Base-by-base conservation (phyloP, 2,113 vertebrate species). In the Caretta caretta region DNA sequence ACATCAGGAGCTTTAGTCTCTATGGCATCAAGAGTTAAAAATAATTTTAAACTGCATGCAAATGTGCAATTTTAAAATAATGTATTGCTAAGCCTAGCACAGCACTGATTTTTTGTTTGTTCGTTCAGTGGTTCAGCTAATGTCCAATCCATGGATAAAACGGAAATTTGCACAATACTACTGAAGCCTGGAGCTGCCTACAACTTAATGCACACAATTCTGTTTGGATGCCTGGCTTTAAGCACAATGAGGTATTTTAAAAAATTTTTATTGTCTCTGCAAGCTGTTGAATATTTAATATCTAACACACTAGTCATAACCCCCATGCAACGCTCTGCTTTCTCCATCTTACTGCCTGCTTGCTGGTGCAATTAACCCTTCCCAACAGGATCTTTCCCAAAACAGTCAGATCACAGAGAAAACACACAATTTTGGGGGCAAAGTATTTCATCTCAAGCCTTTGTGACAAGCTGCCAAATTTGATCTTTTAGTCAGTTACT, bases 211-310 rank as follows among this genome's bases (percentile, higher is more conserved):
- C 99, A 99, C 89, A 99, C 99, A 1, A 87, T 99, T 59, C 98
- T 99, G 91, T 99, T 99, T 22, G 99, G 99, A 53, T 98, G 99
- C 76, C 97, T 99, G 96, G 99, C 99, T 24, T 97, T 99, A 97
- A 99, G 99, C 97, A 99, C 99, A 19, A 99, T 99, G 99, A 99
- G 99, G 99, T 99, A 98, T 96, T 6, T 35, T 10, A 89, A 12
- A 29, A 57, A 35, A 35, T 19, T 10, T 78, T 29, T 80, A 11
- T 80, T 83, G 51, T 48, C 46, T 69, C 48, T 78, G 50, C 20
- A 25, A 48, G 54, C 17, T 24, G 19, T 4, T 35, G 42, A 80
- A 11, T 24, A 17, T 48, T 38, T 93, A 82, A 19, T 3, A 10
- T 38, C 25, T 88, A 94, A 62, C 83, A 48, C 6, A 1, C 51